Percentiles rank a stretch among this genome's conserved stretches.
Evolutionary conservation across 2,113 vertebrate species (phyloP).

Genomic region (Heteronetta atricapilla): DNA sequence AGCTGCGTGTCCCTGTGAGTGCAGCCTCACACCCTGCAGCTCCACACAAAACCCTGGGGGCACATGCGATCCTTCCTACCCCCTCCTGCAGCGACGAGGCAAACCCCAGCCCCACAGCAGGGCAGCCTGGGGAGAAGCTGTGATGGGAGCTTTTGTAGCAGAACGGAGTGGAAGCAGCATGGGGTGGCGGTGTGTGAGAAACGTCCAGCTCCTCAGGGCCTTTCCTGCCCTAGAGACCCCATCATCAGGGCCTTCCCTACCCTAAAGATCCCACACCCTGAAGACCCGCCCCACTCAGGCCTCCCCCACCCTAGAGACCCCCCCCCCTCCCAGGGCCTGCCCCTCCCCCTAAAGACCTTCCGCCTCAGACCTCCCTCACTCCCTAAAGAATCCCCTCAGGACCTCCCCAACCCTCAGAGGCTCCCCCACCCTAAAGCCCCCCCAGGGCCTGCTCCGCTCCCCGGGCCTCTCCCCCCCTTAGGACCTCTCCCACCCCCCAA

Average conservation of each 20-base stretch:
- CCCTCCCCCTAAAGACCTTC: too few relatives aligned
- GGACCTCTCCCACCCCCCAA: too few relatives aligned
- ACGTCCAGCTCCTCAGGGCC: too few relatives aligned
- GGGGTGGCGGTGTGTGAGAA: too few relatives aligned
- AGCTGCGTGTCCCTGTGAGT: not conserved
- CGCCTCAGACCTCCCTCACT: too few relatives aligned
- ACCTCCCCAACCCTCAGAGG: not conserved
- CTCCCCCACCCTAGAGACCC: not conserved
- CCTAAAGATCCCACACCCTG: too few relatives aligned
- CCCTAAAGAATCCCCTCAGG: too few relatives aligned
- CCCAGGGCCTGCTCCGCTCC: too few relatives aligned
- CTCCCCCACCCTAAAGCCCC: not conserved
- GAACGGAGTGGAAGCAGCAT: not conserved
- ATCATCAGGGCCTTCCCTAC: too few relatives aligned
- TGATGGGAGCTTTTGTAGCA: accelerated
- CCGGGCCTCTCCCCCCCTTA: not conserved
- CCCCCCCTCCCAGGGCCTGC: not conserved
- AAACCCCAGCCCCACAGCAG: accelerated
- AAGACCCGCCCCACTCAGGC: too few relatives aligned
- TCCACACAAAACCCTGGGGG: accelerated
- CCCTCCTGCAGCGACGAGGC: too few relatives aligned
- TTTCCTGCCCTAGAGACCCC: too few relatives aligned
- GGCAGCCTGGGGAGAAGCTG: not conserved
- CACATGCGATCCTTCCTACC: accelerated
- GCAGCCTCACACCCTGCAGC: not conserved